Evolutionary conservation across 2,888 invertebrate genomes (phyloP), one percentile per base, ranked within the genome.

Genomic region (Dolomedes plantarius): DNA sequence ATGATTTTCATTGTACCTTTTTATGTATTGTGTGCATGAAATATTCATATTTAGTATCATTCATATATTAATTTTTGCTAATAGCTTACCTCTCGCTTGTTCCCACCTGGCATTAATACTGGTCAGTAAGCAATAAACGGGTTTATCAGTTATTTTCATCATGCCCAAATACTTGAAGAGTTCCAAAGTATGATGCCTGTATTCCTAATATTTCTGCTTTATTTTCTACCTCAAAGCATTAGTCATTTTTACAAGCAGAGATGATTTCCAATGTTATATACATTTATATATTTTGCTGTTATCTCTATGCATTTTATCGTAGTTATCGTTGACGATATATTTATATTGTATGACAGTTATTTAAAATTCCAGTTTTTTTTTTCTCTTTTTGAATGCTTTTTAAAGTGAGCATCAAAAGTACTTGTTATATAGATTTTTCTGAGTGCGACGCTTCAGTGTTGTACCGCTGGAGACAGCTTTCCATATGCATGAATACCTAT

Each of bases 51-150:
- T 16, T 56, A 23, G 56, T 56, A 56, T 56, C 19, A 56, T 56
- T 46, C 41, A 16, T 46, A 46, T 46, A 46, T 46, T 9, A 7
- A 36, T 7, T 36, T 36, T 36, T 36, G 36, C 36, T 36, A 36
- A 36, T 36, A 36, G 36, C 36, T 36, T 36, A n/a, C 16, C 41
- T 23, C 56, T 56, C 3, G 56, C 56, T 56, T 56, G 3, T 19
- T 56, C 56, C 56, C 56, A 56, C 56, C 56, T 56, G 23, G 56
- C 56, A 56, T 56, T 56, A 23, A 56, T 56, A 56, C 23, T 56
- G 56, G 56, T 56, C 56, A 56, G 56, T 56, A 56, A 11, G 56
- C 56, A 16, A 23, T 56, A 23, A 56, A 56, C 56, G 56, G 56
- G 56, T 56, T 56, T 56, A 2, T 19, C 23, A 2, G 11, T 23